These are phyloP conservation scores for Lampris incognitus DNA, from an alignment of 2,113 vertebrate species.

Conservation along the genomic window DNA sequence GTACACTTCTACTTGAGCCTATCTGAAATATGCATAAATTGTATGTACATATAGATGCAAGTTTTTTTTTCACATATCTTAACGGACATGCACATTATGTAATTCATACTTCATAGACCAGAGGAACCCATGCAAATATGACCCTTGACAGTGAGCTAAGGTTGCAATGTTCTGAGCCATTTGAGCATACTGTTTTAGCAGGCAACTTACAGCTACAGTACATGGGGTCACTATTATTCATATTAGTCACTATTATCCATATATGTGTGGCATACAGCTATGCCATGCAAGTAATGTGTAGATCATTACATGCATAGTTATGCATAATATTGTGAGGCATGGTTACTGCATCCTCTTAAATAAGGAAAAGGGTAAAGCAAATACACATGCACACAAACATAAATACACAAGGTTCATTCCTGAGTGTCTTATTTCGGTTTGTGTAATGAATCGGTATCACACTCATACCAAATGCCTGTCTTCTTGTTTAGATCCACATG, in stretches of 20 bases:
- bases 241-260: conserved; percentile 15
- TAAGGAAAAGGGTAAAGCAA: background rate
- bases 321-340: conserved; percentile 10
- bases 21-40: conserved; percentile 10
- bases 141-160: conserved; percentile 2
- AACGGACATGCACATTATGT: conserved; percentile 31
- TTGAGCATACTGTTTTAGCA: conserved; percentile 19
- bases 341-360: background rate
- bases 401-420: conserved; percentile 5
- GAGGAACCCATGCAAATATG: conserved; percentile 30
- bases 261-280: conserved; percentile 20
- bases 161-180: conserved; percentile 25
- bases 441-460: background rate
- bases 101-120: conserved; percentile 22
- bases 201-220: conserved; percentile 35
- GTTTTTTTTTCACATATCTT: conserved; percentile 22
- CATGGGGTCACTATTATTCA: conserved; percentile 16
- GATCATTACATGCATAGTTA: conserved; percentile 32
- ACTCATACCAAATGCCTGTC: background rate
- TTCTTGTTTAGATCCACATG: background rate
- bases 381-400: background rate
- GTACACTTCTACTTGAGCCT: conserved; percentile 10
- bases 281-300: conserved; percentile 11
- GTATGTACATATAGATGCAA: conserved; percentile 4
- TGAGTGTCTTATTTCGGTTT: conserved; percentile 18